Conservation (phyloP, 1,140 invertebrate genomes). For the Vollenhovia emeryi region DNA sequence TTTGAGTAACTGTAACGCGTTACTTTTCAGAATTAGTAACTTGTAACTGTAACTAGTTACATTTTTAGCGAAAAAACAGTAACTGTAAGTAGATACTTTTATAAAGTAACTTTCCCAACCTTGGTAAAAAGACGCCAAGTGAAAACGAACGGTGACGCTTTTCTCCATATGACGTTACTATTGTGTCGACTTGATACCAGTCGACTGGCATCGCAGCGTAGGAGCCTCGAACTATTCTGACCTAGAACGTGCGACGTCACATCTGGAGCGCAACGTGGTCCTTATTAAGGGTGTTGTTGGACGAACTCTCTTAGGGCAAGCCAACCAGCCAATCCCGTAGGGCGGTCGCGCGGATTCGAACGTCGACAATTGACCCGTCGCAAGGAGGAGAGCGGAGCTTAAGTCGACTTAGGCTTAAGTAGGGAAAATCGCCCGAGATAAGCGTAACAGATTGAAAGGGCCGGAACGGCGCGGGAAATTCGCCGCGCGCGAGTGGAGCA, state of each 20-base stretch:
- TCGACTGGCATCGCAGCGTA: neutral
- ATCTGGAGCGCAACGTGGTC: constrained; percentile 26
- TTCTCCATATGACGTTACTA: neutral
- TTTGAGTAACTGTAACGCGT: too few relatives aligned
- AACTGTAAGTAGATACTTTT: too few relatives aligned
- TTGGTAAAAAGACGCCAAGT: too few relatives aligned
- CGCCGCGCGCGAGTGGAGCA: neutral
- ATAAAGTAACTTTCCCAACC: too few relatives aligned
- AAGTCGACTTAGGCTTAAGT: constrained; percentile 62
- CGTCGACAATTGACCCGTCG: constrained; percentile 60
- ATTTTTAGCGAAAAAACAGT: too few relatives aligned
- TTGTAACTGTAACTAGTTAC: too few relatives aligned
- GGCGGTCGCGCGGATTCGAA: constrained; percentile 44
- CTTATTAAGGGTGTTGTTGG: constrained; percentile 41
- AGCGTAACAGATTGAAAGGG: constrained; percentile 64
- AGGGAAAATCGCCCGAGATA: constrained; percentile 58
- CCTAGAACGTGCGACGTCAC: constrained; percentile 28
- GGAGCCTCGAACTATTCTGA: constrained; percentile 16
- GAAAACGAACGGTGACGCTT: neutral
- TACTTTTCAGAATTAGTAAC: too few relatives aligned
- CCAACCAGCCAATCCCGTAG: neutral
- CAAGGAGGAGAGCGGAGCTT: constrained; percentile 38
- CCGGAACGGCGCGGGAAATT: constrained; percentile 22
- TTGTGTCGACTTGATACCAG: neutral
- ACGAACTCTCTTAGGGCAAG: constrained; percentile 15